phyloP scores from a whole-genome alignment of 2,113 vertebrate genomes.

The Gasterosteus nipponicus region DNA sequence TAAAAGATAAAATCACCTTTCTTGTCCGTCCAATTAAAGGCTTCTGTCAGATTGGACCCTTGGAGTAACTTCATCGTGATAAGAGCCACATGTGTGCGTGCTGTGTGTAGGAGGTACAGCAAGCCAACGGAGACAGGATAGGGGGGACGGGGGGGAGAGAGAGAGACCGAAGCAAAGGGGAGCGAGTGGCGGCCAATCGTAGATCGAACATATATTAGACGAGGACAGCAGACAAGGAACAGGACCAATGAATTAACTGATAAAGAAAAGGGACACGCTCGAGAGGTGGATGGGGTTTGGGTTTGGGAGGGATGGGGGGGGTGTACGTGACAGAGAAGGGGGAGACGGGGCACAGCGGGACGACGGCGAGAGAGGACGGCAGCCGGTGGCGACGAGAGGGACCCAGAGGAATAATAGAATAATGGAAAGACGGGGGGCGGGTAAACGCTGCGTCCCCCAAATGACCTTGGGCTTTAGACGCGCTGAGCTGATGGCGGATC shows the following conservation, averaged over 20 bases:
- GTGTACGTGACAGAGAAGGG: constrained; percentile 9
- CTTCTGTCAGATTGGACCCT: constrained; percentile 70
- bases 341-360: constrained; percentile 19
- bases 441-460: constrained; percentile 51
- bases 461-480: constrained; percentile 72
- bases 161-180: constrained; percentile 4
- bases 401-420: constrained; percentile 38
- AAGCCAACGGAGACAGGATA: constrained; percentile 42
- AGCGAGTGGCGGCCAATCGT: constrained; percentile 52
- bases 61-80: constrained; percentile 71
- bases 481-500: constrained; percentile 72
- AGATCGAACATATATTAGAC: constrained; percentile 72
- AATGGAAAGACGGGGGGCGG: constrained; percentile 31
- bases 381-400: constrained; percentile 44
- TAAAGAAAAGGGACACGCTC: constrained; percentile 57
- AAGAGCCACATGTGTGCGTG: constrained; percentile 22
- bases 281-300: constrained; percentile 50
- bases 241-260: constrained; percentile 74
- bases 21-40: constrained; percentile 75
- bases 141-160: constrained; percentile 36
- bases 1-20: constrained; percentile 80
- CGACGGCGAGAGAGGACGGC: constrained; percentile 39
- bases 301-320: constrained; percentile 13
- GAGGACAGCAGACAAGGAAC: constrained; percentile 66
- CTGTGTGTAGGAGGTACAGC: not conserved